These are phyloP conservation scores for Osmoderma eremita DNA, from an alignment of 2,888 invertebrate species.

Conservation along the genomic window DNA sequence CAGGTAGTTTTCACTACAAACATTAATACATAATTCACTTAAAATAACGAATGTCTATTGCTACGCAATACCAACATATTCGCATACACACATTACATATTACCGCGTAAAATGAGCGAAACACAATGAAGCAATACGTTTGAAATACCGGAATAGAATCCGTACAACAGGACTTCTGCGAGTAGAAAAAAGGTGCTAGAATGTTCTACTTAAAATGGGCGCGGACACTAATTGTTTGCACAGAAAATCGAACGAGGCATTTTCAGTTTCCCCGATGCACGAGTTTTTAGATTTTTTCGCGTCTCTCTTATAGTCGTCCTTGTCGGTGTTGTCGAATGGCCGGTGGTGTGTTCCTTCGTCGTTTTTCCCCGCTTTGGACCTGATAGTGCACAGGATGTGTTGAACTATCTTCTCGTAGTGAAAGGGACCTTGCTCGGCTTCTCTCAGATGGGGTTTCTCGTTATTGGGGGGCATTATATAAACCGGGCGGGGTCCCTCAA, in stretches of 20 bases:
- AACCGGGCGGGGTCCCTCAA: slow-evolving; percentile 52
- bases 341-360: too few relatives aligned
- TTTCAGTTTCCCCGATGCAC: neutral
- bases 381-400: slow-evolving; percentile 44
- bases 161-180: too few relatives aligned
- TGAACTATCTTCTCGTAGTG: slow-evolving; percentile 52
- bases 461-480: slow-evolving; percentile 59
- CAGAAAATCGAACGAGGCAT: neutral
- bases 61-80: neutral
- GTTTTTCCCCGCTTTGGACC: slow-evolving; percentile 22
- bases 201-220: too few relatives aligned
- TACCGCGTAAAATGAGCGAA: too few relatives aligned
- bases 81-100: neutral
- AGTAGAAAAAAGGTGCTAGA: too few relatives aligned
- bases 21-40: slow-evolving; percentile 2
- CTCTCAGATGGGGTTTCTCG: slow-evolving; percentile 53
- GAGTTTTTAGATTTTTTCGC: neutral
- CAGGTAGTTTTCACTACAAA: slow-evolving; percentile 5
- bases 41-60: neutral
- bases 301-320: slow-evolving; percentile 16
- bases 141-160: too few relatives aligned
- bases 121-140: too few relatives aligned
- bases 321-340: neutral
- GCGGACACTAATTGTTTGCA: neutral
- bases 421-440: slow-evolving; percentile 61